Evolutionary conservation across 2,113 vertebrate genomes (phyloP).

Genomic region (Petrocephalus microphthalmus): DNA sequence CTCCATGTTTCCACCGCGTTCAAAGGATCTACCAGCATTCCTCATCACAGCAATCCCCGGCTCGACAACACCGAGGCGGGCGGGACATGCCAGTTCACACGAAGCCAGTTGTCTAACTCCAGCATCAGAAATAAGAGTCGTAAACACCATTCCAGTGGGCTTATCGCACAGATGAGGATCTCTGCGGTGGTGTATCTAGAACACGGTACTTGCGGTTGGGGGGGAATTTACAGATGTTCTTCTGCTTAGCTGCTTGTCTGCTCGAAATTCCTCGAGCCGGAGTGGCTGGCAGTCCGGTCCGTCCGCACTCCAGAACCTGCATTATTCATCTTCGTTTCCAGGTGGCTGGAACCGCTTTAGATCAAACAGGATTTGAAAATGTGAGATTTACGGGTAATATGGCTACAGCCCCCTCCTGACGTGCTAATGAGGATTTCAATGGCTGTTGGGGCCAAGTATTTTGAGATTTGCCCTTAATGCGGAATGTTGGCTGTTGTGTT

Average conservation of each 20-base stretch:
- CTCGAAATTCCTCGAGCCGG: background rate
- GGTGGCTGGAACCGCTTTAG: background rate
- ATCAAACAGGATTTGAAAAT: background rate
- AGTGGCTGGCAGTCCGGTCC: background rate
- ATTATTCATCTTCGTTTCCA: background rate
- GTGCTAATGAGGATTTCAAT: background rate
- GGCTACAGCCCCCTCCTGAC: background rate
- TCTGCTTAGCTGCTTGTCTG: background rate
- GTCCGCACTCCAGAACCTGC: background rate
- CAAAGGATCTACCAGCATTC: background rate
- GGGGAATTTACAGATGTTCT: slow-evolving; percentile 3
- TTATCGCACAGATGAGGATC: background rate
- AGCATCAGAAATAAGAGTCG: background rate
- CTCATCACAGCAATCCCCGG: background rate
- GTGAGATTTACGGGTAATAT: background rate
- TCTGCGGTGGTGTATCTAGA: background rate
- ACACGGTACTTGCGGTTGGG: background rate
- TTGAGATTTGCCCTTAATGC: background rate
- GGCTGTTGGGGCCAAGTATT: background rate
- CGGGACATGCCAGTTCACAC: background rate
- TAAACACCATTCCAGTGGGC: slow-evolving; percentile 8
- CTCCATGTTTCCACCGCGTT: background rate
- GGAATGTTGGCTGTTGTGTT: background rate
- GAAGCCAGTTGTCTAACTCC: background rate
- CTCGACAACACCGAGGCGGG: background rate